These are phyloP conservation scores for Ictalurus punctatus DNA, from an alignment of 2,113 vertebrate genomes.

Conservation along the genomic window DNA sequence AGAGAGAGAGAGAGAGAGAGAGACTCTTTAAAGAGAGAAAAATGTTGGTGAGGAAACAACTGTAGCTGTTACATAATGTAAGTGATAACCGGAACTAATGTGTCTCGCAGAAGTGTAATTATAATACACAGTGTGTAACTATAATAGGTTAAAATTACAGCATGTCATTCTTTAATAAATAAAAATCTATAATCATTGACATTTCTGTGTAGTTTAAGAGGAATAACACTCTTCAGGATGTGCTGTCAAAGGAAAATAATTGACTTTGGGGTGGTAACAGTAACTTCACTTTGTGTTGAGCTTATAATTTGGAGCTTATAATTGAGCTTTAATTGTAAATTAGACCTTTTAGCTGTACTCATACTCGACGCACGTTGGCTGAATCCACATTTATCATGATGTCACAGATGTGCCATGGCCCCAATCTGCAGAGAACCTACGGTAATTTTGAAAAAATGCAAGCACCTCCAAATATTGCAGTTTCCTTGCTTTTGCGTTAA, in stretches of 20 bases:
- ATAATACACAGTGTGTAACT: background rate
- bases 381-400: too few relatives aligned
- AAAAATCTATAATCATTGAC: background rate
- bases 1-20: too few relatives aligned
- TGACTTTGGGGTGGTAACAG: background rate
- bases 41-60: background rate
- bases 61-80: background rate
- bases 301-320: too few relatives aligned
- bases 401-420: too few relatives aligned
- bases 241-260: background rate
- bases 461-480: too few relatives aligned
- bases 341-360: too few relatives aligned
- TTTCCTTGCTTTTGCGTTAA: too few relatives aligned
- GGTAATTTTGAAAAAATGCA: too few relatives aligned
- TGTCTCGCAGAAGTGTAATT: background rate
- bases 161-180: background rate
- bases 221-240: background rate
- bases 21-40: too few relatives aligned
- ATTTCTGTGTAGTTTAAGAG: background rate
- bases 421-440: too few relatives aligned
- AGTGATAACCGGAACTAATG: background rate
- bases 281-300: background rate
- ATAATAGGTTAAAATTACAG: background rate
- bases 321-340: too few relatives aligned
- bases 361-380: too few relatives aligned